A percentile compares a stretch with the other conserved stretches of the same genome.
Conservation (phyloP, 2,797 vertebrate genomes). For the Pteropus rufus region DNA sequence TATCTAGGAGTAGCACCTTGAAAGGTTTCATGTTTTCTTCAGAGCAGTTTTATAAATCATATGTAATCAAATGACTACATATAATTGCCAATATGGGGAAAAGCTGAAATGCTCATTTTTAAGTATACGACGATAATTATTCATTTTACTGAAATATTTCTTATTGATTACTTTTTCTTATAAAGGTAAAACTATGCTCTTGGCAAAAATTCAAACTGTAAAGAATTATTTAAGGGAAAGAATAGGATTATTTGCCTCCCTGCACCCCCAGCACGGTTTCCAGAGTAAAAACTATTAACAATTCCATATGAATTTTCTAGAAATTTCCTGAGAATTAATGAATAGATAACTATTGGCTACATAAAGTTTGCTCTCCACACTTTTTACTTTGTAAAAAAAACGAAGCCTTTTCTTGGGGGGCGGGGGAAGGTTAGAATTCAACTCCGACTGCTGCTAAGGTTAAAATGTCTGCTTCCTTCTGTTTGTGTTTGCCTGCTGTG, state of each 20-base stretch:
- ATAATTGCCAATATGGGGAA: background rate
- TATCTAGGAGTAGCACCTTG: background rate
- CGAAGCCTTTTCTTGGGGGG: background rate
- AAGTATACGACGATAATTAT: background rate
- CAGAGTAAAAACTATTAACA: background rate
- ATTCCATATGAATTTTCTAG: background rate
- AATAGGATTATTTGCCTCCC: background rate
- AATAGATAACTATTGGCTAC: background rate
- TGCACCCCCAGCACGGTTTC: background rate
- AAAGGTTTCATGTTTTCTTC: background rate
- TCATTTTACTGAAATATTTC: conserved; percentile 11
- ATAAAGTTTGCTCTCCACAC: background rate
- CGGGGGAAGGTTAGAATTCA: background rate
- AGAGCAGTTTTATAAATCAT: background rate
- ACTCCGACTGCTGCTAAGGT: background rate
- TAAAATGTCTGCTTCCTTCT: background rate
- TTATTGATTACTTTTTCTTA: background rate
- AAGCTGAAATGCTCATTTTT: conserved; percentile 9
- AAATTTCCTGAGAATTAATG: background rate
- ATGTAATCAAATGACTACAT: background rate
- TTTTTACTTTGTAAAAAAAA: background rate
- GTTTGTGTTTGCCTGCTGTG: background rate
- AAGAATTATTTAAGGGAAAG: background rate
- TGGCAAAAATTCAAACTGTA: conserved; percentile 2
- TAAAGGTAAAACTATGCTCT: background rate